Evolutionary conservation across 2,888 invertebrate species (phyloP).

Genomic region (Drosophila pullipes): DNA sequence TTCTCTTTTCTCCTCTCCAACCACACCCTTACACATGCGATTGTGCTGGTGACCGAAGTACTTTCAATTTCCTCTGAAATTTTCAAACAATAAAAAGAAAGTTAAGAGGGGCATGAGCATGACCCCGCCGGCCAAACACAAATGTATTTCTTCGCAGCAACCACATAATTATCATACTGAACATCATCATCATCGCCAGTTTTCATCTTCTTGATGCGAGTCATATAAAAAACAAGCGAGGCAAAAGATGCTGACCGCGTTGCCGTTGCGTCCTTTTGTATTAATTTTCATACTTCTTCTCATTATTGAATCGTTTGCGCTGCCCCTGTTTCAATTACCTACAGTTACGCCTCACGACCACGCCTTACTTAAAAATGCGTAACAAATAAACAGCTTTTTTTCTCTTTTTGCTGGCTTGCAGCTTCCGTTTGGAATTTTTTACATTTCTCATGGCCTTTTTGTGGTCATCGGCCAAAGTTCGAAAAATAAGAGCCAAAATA

Average conservation of each 20-base stretch:
- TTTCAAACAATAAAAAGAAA: slow-evolving; percentile 57
- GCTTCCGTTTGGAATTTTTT: slow-evolving; percentile 57
- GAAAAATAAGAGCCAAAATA: slow-evolving; percentile 40
- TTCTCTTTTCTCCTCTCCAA: neutral
- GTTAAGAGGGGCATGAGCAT: slow-evolving; percentile 11
- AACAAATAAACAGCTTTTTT: slow-evolving; percentile 63
- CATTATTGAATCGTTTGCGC: slow-evolving; percentile 63
- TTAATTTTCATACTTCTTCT: slow-evolving; percentile 71
- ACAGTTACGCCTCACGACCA: slow-evolving; percentile 7
- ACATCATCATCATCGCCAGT: slow-evolving; percentile 18
- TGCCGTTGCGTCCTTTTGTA: slow-evolving; percentile 59
- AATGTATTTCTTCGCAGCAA: slow-evolving; percentile 30
- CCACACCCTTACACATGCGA: slow-evolving; percentile 1
- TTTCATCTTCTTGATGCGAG: slow-evolving; percentile 14
- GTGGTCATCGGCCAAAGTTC: slow-evolving; percentile 30
- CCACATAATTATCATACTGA: slow-evolving; percentile 16
- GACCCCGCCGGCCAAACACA: slow-evolving; percentile 46
- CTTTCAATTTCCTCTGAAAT: slow-evolving; percentile 50
- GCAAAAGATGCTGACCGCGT: slow-evolving; percentile 36
- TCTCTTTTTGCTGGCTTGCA: slow-evolving; percentile 29
- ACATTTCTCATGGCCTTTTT: slow-evolving; percentile 22
- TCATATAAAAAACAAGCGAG: slow-evolving; percentile 40
- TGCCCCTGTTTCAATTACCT: slow-evolving; percentile 11
- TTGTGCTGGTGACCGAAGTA: slow-evolving; percentile 47
- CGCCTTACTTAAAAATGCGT: slow-evolving; percentile 51